phyloP scores from a whole-genome alignment of 2,888 invertebrate genomes.

The Drosophila crucigera region DNA sequence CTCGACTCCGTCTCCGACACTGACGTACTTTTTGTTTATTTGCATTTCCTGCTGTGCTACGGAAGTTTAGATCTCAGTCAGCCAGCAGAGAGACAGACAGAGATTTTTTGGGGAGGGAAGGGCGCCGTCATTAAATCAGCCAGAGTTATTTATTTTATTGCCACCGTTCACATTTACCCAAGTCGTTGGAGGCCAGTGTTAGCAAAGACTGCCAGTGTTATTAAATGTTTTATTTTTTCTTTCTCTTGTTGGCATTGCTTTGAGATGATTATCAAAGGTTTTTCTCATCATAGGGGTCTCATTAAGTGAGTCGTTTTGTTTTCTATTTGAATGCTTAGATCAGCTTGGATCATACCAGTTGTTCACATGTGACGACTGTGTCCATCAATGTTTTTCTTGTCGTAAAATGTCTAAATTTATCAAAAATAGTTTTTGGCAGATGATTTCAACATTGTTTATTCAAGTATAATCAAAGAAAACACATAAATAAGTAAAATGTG shows the following conservation, averaged over 20 bases:
- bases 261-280: slow-evolving; percentile 37
- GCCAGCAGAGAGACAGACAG: slow-evolving; percentile 6
- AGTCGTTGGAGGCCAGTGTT: slow-evolving; percentile 24
- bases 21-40: slow-evolving; percentile 70
- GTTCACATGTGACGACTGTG: neutral
- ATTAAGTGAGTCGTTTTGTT: slow-evolving; percentile 26
- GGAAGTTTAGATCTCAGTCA: slow-evolving; percentile 56
- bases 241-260: slow-evolving; percentile 13
- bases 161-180: slow-evolving; percentile 23
- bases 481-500: slow-evolving; percentile 15
- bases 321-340: slow-evolving; percentile 6
- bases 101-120: slow-evolving; percentile 1
- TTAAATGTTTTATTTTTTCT: slow-evolving; percentile 10
- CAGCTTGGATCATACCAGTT: neutral
- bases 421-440: slow-evolving; percentile 18
- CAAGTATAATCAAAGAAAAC: slow-evolving; percentile 25
- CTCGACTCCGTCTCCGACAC: neutral
- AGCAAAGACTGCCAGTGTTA: slow-evolving; percentile 16
- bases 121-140: slow-evolving; percentile 43
- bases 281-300: slow-evolving; percentile 38
- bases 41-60: slow-evolving; percentile 73
- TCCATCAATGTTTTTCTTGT: slow-evolving; percentile 11
- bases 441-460: slow-evolving; percentile 51
- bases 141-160: slow-evolving; percentile 57
- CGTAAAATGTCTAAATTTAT: slow-evolving; percentile 31